These are phyloP conservation scores for Prolemur simus DNA, from an alignment of 2,113 vertebrate genomes.

Conservation along the genomic window DNA sequence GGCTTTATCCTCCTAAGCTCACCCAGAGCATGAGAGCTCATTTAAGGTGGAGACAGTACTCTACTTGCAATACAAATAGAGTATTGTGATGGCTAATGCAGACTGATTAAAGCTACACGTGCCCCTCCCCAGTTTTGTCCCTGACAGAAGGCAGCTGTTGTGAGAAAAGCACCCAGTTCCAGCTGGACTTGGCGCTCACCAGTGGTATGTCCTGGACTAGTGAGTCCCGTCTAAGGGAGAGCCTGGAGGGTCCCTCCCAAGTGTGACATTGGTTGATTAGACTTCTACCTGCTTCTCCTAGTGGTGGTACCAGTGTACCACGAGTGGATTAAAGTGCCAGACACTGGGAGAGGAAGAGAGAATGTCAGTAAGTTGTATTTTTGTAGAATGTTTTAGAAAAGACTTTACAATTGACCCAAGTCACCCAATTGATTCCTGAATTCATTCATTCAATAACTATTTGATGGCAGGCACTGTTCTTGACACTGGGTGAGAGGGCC, in stretches of 20 bases:
- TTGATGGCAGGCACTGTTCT: not conserved
- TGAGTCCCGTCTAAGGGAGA: accelerated
- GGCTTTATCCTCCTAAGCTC: not conserved
- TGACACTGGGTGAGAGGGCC: not conserved
- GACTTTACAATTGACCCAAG: not conserved
- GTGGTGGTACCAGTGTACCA: not conserved
- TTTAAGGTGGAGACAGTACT: not conserved
- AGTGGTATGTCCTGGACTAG: not conserved
- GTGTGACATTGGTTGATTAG: not conserved
- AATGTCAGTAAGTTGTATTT: not conserved
- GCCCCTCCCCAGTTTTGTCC: not conserved
- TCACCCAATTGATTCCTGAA: not conserved
- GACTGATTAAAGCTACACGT: accelerated
- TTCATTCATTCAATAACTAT: not conserved
- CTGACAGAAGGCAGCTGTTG: not conserved
- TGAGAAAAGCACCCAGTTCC: not conserved
- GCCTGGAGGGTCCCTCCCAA: not conserved
- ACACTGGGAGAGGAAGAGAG: not conserved
- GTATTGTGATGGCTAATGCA: too few species aligned
- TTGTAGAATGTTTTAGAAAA: not conserved
- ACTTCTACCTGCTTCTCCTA: not conserved
- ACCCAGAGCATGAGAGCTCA: not conserved
- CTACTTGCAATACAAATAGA: too few species aligned
- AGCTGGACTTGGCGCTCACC: accelerated
- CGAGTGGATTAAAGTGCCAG: not conserved